Evolutionary conservation across 2,888 invertebrate genomes (phyloP), one percentile per base, ranked within the genome.

Genomic region (Arge pagana): DNA sequence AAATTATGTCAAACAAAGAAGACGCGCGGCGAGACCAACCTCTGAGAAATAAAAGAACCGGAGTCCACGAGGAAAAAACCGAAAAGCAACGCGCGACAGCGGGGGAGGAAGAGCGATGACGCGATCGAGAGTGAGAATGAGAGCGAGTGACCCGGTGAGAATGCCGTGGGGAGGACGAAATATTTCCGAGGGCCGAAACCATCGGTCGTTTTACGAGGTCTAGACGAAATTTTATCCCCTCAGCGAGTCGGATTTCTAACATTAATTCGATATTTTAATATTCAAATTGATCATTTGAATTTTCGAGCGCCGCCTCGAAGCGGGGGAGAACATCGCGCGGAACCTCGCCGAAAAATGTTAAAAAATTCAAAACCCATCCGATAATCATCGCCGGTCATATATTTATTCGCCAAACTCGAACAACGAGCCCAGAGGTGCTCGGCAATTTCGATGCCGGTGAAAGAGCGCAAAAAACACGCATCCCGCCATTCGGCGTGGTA

Each of bases 221-320:
- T 51, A 51, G 50, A 51, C 50, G 50, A 51, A 43, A 51, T 51
- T 50, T 51, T 45, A 51, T 42, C 50, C 50, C 42, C 42, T 51
- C 43, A 51, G 50, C 50, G 68, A 70, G 64, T 72, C 71, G 69
- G 71, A 72, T 74, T 74, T 74, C 72, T 71, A 72, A 66, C 70
- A 72, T 74, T 74, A 74, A 74, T 71, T 72, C 68, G 70, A 68
- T 71, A 72, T 74, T 72, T 73, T 70, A 71, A 72, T 72, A 74
- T 75, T 75, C 72, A 75, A 74, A 74, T 74, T 65, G 67, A 63
- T 71, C 65, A 63, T 65, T 64, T 68, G 67, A 70, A 70, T 72
- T 71, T 65, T 69, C 64, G 54, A 62, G 62, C 65, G 62, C 71
- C n/a, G n/a, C n/a, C n/a, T n/a, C n/a, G n/a, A n/a, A n/a, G n/a